Evolutionary conservation across 2,113 vertebrate genomes (phyloP).

Genomic region (Periophthalmodon schlosseri): DNA sequence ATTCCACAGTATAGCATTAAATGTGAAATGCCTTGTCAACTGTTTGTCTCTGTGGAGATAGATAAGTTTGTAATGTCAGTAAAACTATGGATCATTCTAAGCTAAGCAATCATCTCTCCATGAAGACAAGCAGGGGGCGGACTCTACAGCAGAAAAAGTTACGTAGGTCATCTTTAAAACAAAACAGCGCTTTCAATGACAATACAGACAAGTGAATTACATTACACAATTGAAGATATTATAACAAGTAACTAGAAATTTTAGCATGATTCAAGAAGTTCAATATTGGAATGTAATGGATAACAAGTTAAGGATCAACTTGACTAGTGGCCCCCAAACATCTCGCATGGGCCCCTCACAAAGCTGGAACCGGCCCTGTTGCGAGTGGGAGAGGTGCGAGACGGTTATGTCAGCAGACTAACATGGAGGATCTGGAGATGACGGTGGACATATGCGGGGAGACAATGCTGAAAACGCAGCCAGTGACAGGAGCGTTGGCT

Average conservation of each 20-base stretch:
- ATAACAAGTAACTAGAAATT: neutral
- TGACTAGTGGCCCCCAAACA: neutral
- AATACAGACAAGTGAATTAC: neutral
- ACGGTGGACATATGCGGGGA: constrained; percentile 4
- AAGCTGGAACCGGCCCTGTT: neutral
- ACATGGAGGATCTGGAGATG: neutral
- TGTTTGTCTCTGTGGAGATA: too few relatives aligned
- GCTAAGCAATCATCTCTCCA: too few relatives aligned
- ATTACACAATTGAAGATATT: too few relatives aligned
- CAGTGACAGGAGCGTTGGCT: constrained; percentile 46
- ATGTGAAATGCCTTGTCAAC: too few relatives aligned
- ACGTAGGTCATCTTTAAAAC: too few relatives aligned
- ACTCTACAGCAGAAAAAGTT: too few relatives aligned
- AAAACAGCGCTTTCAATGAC: neutral
- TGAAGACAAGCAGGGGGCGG: too few relatives aligned
- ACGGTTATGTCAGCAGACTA: constrained; percentile 32
- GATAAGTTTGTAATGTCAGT: too few relatives aligned
- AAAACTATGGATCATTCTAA: too few relatives aligned
- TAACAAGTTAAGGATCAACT: neutral
- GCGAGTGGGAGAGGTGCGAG: constrained; percentile 35
- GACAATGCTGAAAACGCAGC: constrained; percentile 32
- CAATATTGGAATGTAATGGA: too few relatives aligned
- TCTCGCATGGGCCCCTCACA: neutral
- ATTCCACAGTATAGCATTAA: too few relatives aligned
- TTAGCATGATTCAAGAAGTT: neutral